phyloP scores from a whole-genome alignment of 1,140 invertebrate genomes.

The Aplysia californica region DNA sequence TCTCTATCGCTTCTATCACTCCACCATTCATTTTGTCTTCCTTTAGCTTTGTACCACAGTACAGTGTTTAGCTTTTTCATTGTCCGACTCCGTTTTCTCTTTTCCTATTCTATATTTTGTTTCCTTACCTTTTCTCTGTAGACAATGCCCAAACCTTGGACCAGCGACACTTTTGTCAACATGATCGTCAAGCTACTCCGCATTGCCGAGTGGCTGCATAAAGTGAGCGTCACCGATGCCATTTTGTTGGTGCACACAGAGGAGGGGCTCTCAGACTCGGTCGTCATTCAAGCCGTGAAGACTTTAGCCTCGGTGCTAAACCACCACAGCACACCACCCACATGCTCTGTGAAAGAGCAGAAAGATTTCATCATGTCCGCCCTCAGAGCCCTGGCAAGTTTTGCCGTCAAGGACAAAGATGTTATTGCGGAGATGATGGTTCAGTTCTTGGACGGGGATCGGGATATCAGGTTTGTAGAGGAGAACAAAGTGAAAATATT shows the following conservation, averaged over 20 bases:
- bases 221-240: conserved; percentile 51
- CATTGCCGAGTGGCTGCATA: conserved; percentile 50
- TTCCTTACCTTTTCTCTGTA: too few relatives aligned
- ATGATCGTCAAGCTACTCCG: conserved; percentile 52
- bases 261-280: conserved; percentile 47
- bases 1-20: too few relatives aligned
- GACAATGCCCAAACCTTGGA: conserved; percentile 65
- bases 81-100: too few relatives aligned
- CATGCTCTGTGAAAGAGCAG: conserved; percentile 47
- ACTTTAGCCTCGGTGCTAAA: conserved; percentile 50
- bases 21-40: too few relatives aligned
- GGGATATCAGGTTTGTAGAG: conserved; percentile 60
- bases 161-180: conserved; percentile 50
- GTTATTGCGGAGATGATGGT: conserved; percentile 59
- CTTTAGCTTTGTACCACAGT: too few relatives aligned
- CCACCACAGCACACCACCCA: conserved; percentile 50
- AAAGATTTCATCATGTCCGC: conserved; percentile 55
- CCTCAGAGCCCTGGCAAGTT: conserved; percentile 48
- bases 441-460: conserved; percentile 63
- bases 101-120: too few relatives aligned
- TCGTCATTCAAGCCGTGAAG: conserved; percentile 38
- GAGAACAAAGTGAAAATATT: too few relatives aligned
- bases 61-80: too few relatives aligned
- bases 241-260: conserved; percentile 49
- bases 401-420: conserved; percentile 51